phyloP scores from a whole-genome alignment of 2,888 invertebrate species.

The Ophioninae sp. region DNA sequence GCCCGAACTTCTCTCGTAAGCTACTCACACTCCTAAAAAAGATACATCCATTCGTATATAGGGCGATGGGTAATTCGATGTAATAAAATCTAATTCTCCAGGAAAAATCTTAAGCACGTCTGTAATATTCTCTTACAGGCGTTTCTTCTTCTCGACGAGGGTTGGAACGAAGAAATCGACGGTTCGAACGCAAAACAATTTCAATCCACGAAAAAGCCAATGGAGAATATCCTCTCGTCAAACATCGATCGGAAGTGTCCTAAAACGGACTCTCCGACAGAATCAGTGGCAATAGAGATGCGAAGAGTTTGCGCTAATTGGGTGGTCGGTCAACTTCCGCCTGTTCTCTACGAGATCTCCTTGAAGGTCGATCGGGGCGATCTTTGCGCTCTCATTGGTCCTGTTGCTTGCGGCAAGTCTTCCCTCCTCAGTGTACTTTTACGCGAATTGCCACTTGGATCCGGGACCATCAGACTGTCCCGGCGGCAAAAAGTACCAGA shows the following conservation, averaged over 20 bases:
- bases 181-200: background rate
- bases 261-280: background rate
- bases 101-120: background rate
- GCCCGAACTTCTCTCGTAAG: too few species aligned
- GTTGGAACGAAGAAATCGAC: conserved; percentile 16
- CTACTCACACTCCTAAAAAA: too few species aligned
- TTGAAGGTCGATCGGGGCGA: conserved; percentile 79
- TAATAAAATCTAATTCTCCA: background rate
- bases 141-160: conserved; percentile 73
- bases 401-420: conserved; percentile 86
- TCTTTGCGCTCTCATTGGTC: conserved; percentile 84
- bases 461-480: conserved; percentile 75
- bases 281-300: conserved; percentile 66
- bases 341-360: conserved; percentile 81
- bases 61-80: too few species aligned
- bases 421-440: conserved; percentile 81
- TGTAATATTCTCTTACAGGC: conserved; percentile 60
- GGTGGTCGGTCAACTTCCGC: conserved; percentile 72
- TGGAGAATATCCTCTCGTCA: background rate
- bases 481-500: background rate
- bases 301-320: conserved; percentile 75
- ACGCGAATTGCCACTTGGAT: conserved; percentile 80
- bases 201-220: background rate
- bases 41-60: too few species aligned
- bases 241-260: background rate